Percentiles rank a stretch among this genome's conserved stretches.
phyloP scores from a whole-genome alignment of 2,888 invertebrate genomes.

The Antitype chi region DNA sequence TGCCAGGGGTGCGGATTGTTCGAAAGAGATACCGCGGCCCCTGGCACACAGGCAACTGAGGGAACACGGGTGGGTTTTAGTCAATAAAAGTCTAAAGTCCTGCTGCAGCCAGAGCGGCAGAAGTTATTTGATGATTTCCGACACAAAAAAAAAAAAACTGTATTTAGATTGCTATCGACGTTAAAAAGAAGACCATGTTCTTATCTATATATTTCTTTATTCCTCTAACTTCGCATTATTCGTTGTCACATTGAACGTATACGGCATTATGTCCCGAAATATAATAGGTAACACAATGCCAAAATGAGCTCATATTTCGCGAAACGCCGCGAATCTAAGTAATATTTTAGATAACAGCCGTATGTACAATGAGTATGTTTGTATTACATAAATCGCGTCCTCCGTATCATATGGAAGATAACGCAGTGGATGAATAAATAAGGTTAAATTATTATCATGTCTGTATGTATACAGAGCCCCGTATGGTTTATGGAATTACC shows the following conservation, averaged over 20 bases:
- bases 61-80: too few relatives aligned
- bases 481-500: too few relatives aligned
- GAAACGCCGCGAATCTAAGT: conserved; percentile 40
- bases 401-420: conserved; percentile 12
- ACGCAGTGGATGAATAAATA: neutral
- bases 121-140: too few relatives aligned
- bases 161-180: too few relatives aligned
- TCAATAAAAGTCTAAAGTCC: too few relatives aligned
- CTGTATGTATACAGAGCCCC: neutral
- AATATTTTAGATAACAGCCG: conserved; percentile 51
- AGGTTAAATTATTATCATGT: conserved; percentile 3
- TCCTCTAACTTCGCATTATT: neutral
- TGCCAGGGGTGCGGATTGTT: too few relatives aligned
- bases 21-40: too few relatives aligned
- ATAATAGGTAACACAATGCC: conserved; percentile 41
- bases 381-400: conserved; percentile 38
- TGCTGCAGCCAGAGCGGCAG: too few relatives aligned
- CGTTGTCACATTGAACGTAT: conserved; percentile 23
- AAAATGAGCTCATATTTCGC: conserved; percentile 53
- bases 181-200: too few relatives aligned
- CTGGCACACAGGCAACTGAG: too few relatives aligned
- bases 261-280: conserved; percentile 11
- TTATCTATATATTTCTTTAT: neutral
- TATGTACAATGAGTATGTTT: conserved; percentile 29
- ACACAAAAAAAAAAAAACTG: too few relatives aligned